Base-by-base conservation (phyloP, 2,888 invertebrate species). In the Drosophila antonietae region DNA sequence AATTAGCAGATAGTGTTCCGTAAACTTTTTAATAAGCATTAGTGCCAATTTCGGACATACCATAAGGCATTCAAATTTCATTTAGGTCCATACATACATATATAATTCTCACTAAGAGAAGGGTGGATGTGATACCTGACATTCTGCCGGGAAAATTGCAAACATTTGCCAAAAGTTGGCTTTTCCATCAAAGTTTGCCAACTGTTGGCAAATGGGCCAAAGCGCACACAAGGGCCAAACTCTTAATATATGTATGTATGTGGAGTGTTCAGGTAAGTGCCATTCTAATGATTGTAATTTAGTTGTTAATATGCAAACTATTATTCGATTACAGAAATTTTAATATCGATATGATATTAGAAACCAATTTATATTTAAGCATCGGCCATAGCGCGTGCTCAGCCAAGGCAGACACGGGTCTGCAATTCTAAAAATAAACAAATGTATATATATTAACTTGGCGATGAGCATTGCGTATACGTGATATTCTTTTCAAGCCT, bases 21-120 rank as follows among this genome's bases (percentile, higher is more conserved):
- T 68, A 83, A 88, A 86, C 66, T 83, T 80, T 75, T 47, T 75
- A 88, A 83, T 86, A 78, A 67, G 78, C 86, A 82, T 82, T 82
- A 79, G 68, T 43, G 63, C 64, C 52, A 66, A 70, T 67, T 70
- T 73, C 63, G 70, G 56, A 68, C 68, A 49, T 51, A 49, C 47
- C 15, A 52, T 35, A 23, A 35, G 10, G 28, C 58, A 55, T 59
- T 41, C 68, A 66, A 68, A 66, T 77, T 62, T 47, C 73, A 83
- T 83, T n/a, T 47, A 65, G 39, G 35, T 41, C 44, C 63, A 72
- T 20, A 10, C 63, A 72, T 20, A 10, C 41, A 31, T 12, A 37
- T 15, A 35, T 62, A 44, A 52, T 49, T 61, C 35, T 56, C 18
- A 15, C 18, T 33, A 23, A 15, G 2, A 8, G 49, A 28, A 18